Evolutionary conservation across 2,797 vertebrate genomes (phyloP).

Genomic region (Silurus lanzhouensis): DNA sequence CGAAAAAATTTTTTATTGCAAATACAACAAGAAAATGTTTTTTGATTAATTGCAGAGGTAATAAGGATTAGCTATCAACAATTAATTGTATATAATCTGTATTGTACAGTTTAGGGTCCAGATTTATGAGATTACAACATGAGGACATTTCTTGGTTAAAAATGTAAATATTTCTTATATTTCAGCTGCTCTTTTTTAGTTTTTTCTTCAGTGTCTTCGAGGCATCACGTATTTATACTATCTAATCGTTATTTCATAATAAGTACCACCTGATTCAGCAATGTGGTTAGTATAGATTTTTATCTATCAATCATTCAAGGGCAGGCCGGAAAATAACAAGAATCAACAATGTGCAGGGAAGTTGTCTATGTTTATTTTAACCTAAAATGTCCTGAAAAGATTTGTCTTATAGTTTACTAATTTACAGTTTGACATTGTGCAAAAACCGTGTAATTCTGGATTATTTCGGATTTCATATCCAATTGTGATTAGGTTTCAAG

Average conservation of each 20-base stretch:
- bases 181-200: neutral
- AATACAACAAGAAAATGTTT: neutral
- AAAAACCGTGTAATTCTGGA: neutral
- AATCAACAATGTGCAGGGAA: neutral
- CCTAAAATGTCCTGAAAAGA: too few species aligned
- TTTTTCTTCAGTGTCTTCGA: too few species aligned
- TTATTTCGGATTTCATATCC: neutral
- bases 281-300: neutral
- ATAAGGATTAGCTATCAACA: neutral
- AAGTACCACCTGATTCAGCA: neutral
- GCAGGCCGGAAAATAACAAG: neutral
- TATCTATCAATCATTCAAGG: neutral
- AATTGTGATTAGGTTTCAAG: neutral
- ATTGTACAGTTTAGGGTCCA: neutral
- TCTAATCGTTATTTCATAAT: slow-evolving; percentile 2
- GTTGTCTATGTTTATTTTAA: neutral
- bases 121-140: neutral
- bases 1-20: neutral
- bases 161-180: neutral
- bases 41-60: slow-evolving; percentile 1
- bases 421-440: neutral
- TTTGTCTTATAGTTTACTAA: neutral
- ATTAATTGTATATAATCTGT: neutral
- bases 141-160: neutral
- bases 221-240: too few species aligned